Conservation (phyloP, 2,113 vertebrate species). For the Gila orcuttii region DNA sequence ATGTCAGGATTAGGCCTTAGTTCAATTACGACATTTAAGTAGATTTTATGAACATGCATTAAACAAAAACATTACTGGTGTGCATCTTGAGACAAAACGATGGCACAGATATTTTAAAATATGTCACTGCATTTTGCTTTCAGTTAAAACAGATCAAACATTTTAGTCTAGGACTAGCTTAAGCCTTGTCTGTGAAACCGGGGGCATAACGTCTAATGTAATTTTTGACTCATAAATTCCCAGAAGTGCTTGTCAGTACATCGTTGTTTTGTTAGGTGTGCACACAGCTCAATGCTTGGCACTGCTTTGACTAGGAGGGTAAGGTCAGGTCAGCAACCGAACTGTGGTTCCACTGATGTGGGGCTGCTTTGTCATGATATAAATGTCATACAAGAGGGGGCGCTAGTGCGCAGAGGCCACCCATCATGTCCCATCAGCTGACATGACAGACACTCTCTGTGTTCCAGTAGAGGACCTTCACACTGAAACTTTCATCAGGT, state of each 20-base stretch:
- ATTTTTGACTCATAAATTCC: slow-evolving; percentile 5
- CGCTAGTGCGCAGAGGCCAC: slow-evolving; percentile 48
- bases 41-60: no score
- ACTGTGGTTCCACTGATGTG: slow-evolving; percentile 63
- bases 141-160: no score
- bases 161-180: no score
- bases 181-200: no score
- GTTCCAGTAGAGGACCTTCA: background rate
- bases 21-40: no score
- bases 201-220: background rate
- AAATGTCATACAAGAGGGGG: slow-evolving; percentile 43
- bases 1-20: no score
- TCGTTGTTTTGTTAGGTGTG: slow-evolving; percentile 64
- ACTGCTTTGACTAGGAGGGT: slow-evolving; percentile 58
- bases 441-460: slow-evolving; percentile 45
- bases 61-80: no score
- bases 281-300: slow-evolving; percentile 37
- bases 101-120: no score
- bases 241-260: slow-evolving; percentile 9
- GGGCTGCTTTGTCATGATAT: slow-evolving; percentile 1
- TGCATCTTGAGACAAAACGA: no score
- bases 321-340: slow-evolving; percentile 65
- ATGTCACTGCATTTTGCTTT: no score
- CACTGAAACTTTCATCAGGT: slow-evolving; percentile 16
- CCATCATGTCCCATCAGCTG: slow-evolving; percentile 40